These are phyloP conservation scores for Hermatobates lingyangjiaoensis DNA, from an alignment of 1,140 invertebrate species.

Conservation along the genomic window DNA sequence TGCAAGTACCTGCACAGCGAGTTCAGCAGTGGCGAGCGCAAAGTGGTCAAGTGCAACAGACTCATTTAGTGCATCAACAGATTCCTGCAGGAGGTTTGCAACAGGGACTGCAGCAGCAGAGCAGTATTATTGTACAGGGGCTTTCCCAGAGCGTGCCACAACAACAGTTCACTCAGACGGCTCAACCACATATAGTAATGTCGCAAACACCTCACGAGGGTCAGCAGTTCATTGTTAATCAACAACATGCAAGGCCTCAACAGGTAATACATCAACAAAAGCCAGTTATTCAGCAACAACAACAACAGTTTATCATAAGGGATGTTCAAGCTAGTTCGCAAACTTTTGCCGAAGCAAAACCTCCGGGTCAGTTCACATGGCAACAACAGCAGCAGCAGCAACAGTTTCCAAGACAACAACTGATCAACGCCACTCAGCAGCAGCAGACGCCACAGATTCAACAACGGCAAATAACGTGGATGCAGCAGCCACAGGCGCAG, in stretches of 20 bases:
- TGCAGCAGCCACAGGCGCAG: constrained; percentile 22
- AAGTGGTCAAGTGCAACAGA: constrained; percentile 15
- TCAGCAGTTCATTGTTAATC: constrained; percentile 15
- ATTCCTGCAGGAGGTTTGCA: constrained; percentile 12
- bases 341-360: constrained; percentile 8
- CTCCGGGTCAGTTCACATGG: constrained; percentile 10
- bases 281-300: constrained; percentile 10
- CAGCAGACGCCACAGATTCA: constrained; percentile 12
- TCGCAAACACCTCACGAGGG: constrained; percentile 11
- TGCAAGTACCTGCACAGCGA: constrained; percentile 14
- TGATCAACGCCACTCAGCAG: constrained; percentile 9
- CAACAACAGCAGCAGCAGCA: constrained; percentile 13
- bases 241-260: constrained; percentile 7
- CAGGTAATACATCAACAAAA: constrained; percentile 14
- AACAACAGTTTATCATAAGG: constrained; percentile 12
- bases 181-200: constrained; percentile 7
- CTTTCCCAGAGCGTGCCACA: constrained; percentile 4
- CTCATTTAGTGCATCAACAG: constrained; percentile 17
- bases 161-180: constrained; percentile 4
- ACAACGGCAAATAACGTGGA: constrained; percentile 19
- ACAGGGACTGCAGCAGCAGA: constrained; percentile 20
- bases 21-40: constrained; percentile 3
- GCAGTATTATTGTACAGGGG: constrained; percentile 10
- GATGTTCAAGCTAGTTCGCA: constrained; percentile 4
- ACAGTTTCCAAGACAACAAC: constrained; percentile 8